A percentile compares a stretch with the other conserved stretches of the same genome.
Evolutionary conservation across 2,113 vertebrate genomes (phyloP).

Genomic region (Hippotragus niger): DNA sequence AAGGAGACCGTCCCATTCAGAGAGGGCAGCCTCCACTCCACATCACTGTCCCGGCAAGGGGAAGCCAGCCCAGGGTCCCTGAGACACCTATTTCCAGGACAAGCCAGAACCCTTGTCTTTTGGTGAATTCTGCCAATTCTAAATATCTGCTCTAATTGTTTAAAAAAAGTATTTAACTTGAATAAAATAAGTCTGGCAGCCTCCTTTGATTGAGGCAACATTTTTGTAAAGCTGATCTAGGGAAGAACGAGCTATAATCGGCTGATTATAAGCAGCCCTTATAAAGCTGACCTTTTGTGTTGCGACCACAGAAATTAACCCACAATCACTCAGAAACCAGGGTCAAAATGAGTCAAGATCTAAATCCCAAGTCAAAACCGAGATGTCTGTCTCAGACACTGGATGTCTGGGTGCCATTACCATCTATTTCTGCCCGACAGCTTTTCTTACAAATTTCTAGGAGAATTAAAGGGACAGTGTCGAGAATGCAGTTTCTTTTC

Average conservation of each 20-base stretch:
- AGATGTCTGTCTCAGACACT: neutral
- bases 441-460: neutral
- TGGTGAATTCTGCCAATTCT: neutral
- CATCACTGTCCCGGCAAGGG: neutral
- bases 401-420: neutral
- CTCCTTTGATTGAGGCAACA: neutral
- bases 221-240: neutral
- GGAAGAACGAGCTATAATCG: neutral
- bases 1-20: accelerated
- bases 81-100: neutral
- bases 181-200: neutral
- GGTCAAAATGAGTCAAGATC: neutral
- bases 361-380: neutral
- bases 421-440: neutral
- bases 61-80: neutral
- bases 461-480: neutral
- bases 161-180: neutral
- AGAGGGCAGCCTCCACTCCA: neutral
- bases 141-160: neutral
- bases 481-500: neutral
- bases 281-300: neutral
- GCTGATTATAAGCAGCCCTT: neutral
- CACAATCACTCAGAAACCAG: neutral
- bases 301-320: neutral
- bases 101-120: neutral